Percentiles rank a stretch among this genome's conserved stretches.
phyloP scores from a whole-genome alignment of 2,797 vertebrate genomes.

The Pangasius larnaudii region DNA sequence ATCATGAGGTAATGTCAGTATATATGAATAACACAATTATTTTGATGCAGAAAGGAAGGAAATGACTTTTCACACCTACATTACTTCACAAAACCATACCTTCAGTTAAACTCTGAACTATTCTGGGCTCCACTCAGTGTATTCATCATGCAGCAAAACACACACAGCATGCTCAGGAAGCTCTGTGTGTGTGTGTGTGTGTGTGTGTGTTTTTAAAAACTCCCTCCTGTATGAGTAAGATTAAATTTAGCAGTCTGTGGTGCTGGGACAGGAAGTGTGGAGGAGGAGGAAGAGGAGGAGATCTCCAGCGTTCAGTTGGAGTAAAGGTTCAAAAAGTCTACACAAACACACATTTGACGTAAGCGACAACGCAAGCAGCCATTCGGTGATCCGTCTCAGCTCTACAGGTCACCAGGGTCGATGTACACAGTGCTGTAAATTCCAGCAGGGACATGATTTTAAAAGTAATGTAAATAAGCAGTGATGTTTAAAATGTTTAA shows the following conservation, averaged over 20 bases:
- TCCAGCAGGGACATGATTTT: not conserved
- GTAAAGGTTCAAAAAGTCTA: not conserved
- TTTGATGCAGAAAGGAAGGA: not conserved
- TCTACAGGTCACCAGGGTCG: not conserved
- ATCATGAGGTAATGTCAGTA: not conserved
- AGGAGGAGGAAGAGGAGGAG: not conserved
- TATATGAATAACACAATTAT: not conserved
- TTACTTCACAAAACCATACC: not conserved
- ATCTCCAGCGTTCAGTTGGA: not conserved
- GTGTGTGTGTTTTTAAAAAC: not conserved
- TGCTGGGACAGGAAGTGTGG: not conserved
- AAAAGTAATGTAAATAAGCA: not conserved
- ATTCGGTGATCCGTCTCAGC: not conserved
- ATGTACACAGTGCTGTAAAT: not conserved
- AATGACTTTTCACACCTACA: not conserved
- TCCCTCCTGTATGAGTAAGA: not conserved
- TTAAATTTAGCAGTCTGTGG: conserved; percentile 8
- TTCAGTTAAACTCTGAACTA: not conserved
- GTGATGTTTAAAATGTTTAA: not conserved
- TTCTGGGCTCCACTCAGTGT: not conserved
- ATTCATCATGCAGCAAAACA: not conserved
- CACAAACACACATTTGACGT: not conserved
- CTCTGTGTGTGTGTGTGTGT: too few species aligned
- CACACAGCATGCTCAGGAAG: not conserved
- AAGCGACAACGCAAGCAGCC: not conserved